Percentiles rank a stretch among this genome's conserved stretches.
phyloP scores from a whole-genome alignment of 2,888 invertebrate species.

The Phyto melanocephala region DNA sequence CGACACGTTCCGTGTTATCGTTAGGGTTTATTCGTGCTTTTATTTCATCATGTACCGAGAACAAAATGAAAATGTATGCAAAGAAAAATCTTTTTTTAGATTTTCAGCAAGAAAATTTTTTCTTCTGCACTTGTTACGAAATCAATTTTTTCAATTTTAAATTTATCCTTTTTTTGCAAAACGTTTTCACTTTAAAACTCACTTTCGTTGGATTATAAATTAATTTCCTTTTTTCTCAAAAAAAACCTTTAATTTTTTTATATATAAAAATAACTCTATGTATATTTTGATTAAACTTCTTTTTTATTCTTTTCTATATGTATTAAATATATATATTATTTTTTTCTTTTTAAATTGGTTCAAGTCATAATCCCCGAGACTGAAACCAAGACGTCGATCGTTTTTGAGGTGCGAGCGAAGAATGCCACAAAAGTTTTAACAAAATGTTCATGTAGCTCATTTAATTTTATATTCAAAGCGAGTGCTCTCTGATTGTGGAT shows the following conservation, averaged over 20 bases:
- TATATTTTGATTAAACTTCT: conserved; percentile 52
- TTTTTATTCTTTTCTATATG: conserved; percentile 63
- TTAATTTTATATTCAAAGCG: conserved; percentile 35
- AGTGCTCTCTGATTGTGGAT: conserved; percentile 37
- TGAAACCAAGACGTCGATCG: conserved; percentile 93
- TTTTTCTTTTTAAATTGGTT: conserved; percentile 70
- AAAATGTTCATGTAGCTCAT: conserved; percentile 75
- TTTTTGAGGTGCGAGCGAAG: conserved; percentile 94
- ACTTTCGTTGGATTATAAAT: conserved; percentile 56
- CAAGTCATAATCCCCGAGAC: conserved; percentile 80
- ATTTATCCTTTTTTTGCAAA: conserved; percentile 45
- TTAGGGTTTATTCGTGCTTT: conserved; percentile 13
- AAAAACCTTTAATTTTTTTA: conserved; percentile 35
- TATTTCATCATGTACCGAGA: conserved; percentile 16
- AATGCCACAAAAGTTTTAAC: conserved; percentile 81
- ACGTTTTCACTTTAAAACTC: conserved; percentile 35
- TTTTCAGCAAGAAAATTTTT: conserved; percentile 58
- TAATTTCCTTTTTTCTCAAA: conserved; percentile 31
- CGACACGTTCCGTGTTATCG: neutral
- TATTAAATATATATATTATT: conserved; percentile 44
- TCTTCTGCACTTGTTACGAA: conserved; percentile 61
- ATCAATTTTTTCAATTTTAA: conserved; percentile 45
- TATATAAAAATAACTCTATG: conserved; percentile 58
- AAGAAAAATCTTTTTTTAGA: conserved; percentile 60
- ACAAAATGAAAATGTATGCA: neutral